Conservation (phyloP, 2,113 vertebrate genomes). For the Pluvianellus socialis region DNA sequence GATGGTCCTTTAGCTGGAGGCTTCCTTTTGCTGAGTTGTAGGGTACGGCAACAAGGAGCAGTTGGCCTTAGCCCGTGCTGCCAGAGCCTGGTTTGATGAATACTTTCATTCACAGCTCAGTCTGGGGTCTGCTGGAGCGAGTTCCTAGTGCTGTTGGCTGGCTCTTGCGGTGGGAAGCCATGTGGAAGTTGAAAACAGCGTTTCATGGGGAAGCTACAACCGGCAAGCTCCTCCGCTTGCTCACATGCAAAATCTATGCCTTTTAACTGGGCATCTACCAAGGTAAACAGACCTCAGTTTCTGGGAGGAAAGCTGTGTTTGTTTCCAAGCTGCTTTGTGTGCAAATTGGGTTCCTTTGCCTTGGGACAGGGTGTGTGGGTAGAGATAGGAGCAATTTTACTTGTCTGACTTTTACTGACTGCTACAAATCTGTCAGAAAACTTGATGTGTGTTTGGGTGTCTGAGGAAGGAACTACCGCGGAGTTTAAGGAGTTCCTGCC, state of each 20-base stretch:
- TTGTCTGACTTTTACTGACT: not conserved
- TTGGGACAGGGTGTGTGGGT: not conserved
- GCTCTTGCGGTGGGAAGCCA: not conserved
- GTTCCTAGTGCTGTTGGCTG: not conserved
- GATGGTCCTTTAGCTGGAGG: not conserved
- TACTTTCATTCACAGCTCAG: accelerated
- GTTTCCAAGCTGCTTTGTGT: not conserved
- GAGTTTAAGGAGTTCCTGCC: not conserved
- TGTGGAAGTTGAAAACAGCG: not conserved
- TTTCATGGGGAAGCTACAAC: not conserved
- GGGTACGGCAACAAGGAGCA: not conserved
- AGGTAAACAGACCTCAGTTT: not conserved
- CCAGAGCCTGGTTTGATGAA: not conserved
- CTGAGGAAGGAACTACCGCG: not conserved
- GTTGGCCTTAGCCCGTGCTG: not conserved
- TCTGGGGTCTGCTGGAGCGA: not conserved
- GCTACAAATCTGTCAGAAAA: slow-evolving; percentile 27
- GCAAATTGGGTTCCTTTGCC: not conserved
- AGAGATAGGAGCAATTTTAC: not conserved
- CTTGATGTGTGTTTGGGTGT: not conserved
- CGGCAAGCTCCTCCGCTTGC: not conserved
- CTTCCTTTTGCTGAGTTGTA: not conserved
- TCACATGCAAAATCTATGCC: not conserved
- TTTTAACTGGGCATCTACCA: not conserved
- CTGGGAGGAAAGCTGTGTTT: not conserved